Evolutionary conservation across 1,140 invertebrate genomes (phyloP), one percentile per base, ranked within the genome.

Genomic region (Cydia fagiglandana): DNA sequence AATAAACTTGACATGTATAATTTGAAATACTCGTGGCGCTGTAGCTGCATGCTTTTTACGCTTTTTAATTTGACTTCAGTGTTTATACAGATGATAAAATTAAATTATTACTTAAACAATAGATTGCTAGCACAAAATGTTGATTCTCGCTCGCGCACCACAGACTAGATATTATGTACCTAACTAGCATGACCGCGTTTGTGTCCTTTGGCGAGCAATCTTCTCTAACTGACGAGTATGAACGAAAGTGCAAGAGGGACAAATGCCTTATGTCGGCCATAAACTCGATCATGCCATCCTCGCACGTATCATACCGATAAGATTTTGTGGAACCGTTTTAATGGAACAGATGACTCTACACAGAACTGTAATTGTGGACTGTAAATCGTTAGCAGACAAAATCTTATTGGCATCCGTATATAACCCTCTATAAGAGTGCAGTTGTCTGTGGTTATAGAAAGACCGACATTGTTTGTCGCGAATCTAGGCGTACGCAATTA

Each of bases 1-100:
- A 73, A 47, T 73, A 24, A 73, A 73, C 13, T 73, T 24, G 3
- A 28, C 66, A 38, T 70, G 28, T 70, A 28, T 70, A 41, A 70
- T 70, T 70, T n/a, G 2, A 17, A 70, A 70, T 53, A 53, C 24
- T 70, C 30, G 34, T 70, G 34, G 66, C 64, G 15, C 28, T 68
- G 53, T 56, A 17, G 53, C 56, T 38, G 30, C 17, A 38, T 68
- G 64, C 64, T 68, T 73, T 45, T 13, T 24, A 20, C 17, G 38
- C 41, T 73, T 73, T 24, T 73, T 73, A 24, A 10, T 50, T 50
- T 41, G 17, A 45, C 2, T 73, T 34, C 28, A 13, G 15, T 38
- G 9, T 38, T 38, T 34, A 70, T 17, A 15, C 7, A 4, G 30
- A 9, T 7, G 24, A 34, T 34, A 34, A 68, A 68, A 4, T 9